A percentile compares a stretch with the other conserved stretches of the same genome.
Evolutionary conservation across 2,797 vertebrate species (phyloP).

Genomic region (Heteromormyrus szaboi): DNA sequence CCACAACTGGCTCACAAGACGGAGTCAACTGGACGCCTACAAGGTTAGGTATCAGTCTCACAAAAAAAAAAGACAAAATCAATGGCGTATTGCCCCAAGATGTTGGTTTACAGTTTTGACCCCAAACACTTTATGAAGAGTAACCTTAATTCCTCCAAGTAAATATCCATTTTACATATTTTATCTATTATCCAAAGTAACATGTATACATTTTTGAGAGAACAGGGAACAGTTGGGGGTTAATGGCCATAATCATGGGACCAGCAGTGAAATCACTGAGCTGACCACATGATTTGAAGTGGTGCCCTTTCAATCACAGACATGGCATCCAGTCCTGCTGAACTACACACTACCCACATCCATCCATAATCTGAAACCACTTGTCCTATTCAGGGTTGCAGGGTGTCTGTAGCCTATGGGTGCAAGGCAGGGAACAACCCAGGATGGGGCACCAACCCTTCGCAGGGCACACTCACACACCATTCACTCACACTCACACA

Average conservation of each 20-base stretch:
- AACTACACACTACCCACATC: not conserved
- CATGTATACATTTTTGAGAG: not conserved
- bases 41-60: conserved; percentile 40
- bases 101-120: not conserved
- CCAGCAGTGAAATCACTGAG: not conserved
- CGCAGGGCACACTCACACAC: no score
- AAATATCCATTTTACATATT: not conserved
- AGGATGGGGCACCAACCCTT: not conserved
- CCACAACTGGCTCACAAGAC: conserved; percentile 52
- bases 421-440: not conserved
- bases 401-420: not conserved
- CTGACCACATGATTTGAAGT: not conserved
- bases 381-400: not conserved
- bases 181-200: not conserved
- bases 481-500: no score
- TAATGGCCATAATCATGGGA: not conserved
- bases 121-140: not conserved
- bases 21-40: conserved; percentile 53
- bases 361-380: not conserved
- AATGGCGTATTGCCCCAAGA: not conserved
- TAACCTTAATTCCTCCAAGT: not conserved
- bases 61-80: not conserved
- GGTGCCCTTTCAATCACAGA: not conserved
- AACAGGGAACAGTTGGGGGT: not conserved
- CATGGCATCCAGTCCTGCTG: not conserved